Percentiles rank a stretch among this genome's conserved stretches.
phyloP scores from a whole-genome alignment of 2,797 vertebrate genomes.

The Petrocephalus sullivani region DNA sequence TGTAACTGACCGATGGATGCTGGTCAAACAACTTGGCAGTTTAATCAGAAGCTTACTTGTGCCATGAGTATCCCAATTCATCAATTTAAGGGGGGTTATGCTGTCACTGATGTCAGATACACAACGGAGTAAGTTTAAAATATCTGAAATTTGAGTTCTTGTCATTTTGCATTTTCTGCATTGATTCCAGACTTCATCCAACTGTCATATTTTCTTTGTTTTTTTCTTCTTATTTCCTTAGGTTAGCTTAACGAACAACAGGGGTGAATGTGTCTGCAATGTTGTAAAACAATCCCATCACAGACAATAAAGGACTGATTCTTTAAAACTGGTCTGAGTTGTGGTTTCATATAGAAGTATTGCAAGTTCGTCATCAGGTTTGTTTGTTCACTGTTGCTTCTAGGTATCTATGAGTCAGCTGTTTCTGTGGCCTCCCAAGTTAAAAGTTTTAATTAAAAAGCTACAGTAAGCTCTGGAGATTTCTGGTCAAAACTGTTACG shows the following conservation, averaged over 20 bases:
- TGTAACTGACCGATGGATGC: background rate
- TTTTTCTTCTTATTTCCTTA: background rate
- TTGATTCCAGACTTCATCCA: background rate
- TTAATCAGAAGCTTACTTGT: background rate
- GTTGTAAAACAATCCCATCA: background rate
- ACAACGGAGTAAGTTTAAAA: background rate
- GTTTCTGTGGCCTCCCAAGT: background rate
- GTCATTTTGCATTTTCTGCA: background rate
- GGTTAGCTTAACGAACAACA: background rate
- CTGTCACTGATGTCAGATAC: background rate
- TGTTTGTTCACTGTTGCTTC: background rate
- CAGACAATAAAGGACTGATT: background rate
- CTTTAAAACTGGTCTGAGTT: background rate
- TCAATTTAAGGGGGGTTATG: background rate
- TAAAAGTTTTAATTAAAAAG: background rate
- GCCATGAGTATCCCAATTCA: background rate
- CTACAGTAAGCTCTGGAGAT: background rate
- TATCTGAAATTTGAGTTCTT: background rate
- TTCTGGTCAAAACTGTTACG: background rate
- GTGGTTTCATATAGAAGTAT: background rate
- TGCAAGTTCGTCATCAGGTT: background rate
- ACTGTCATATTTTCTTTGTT: background rate
- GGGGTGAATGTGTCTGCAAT: background rate
- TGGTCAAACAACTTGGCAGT: background rate
- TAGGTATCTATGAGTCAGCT: background rate